Evolutionary conservation across 2,113 vertebrate genomes (phyloP).

Genomic region (Setophaga coronata): DNA sequence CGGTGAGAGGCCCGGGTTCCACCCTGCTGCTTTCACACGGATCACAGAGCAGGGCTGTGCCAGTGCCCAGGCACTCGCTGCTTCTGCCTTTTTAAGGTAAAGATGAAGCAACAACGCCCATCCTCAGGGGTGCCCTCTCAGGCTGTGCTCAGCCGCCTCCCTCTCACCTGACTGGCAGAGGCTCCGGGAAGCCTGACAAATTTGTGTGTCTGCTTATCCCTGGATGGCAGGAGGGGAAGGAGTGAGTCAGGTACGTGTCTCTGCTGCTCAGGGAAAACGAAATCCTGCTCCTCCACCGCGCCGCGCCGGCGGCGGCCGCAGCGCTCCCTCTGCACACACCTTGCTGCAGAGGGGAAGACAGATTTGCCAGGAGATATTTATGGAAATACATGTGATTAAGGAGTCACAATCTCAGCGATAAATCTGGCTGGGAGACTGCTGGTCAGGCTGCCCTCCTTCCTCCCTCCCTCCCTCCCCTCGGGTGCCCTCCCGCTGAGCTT

Average conservation of each 20-base stretch:
- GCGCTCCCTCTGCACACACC: background rate
- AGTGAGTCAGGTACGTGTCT: background rate
- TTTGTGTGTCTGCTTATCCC: background rate
- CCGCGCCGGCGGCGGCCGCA: background rate
- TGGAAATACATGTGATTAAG: background rate
- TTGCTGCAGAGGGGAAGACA: background rate
- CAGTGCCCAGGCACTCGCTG: rapidly evolving
- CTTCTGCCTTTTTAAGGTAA: conserved; percentile 14
- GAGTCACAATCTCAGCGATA: background rate
- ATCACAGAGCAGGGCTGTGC: rapidly evolving
- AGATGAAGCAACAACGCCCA: background rate
- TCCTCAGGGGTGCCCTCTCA: background rate
- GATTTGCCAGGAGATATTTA: background rate
- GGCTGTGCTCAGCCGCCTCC: background rate
- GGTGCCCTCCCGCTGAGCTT: background rate
- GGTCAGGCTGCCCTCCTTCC: background rate
- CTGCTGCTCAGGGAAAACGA: background rate
- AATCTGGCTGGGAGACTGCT: background rate
- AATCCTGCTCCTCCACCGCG: background rate
- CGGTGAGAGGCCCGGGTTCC: background rate
- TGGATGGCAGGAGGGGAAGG: background rate
- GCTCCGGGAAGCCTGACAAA: background rate
- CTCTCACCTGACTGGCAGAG: conserved; percentile 9
- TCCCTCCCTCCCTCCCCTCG: rapidly evolving
- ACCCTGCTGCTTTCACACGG: background rate